phyloP scores from a whole-genome alignment of 1,140 invertebrate species.

The Amyelois transitella region DNA sequence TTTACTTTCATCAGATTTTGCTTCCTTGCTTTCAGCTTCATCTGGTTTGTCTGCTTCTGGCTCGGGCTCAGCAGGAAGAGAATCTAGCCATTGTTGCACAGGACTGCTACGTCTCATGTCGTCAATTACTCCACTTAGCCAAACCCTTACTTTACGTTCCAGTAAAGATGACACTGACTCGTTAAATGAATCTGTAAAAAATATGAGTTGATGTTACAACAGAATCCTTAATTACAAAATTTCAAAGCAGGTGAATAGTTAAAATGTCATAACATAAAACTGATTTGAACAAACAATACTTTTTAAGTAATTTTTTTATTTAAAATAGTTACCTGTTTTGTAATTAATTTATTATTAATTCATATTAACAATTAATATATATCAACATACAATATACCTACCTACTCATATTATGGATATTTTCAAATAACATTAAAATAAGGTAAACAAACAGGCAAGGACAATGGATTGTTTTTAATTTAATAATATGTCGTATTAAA shows the following conservation, averaged over 20 bases:
- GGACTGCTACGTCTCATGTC: conserved; percentile 72
- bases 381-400: too few species aligned
- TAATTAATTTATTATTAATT: too few species aligned
- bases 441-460: neutral
- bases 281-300: too few species aligned
- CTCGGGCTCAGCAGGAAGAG: conserved; percentile 46
- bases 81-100: conserved; percentile 72
- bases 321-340: too few species aligned
- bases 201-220: too few species aligned
- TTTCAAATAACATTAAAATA: neutral
- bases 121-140: conserved; percentile 66
- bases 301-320: too few species aligned
- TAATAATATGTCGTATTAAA: conserved; percentile 8
- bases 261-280: neutral
- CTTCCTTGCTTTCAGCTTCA: conserved; percentile 11
- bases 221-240: too few species aligned
- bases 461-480: neutral
- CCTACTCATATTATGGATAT: neutral
- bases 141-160: conserved; percentile 64
- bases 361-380: too few species aligned
- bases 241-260: neutral
- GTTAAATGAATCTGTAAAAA: conserved; percentile 60
- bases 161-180: conserved; percentile 62
- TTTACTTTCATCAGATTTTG: conserved; percentile 8
- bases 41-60: conserved; percentile 25